Evolutionary conservation across 92 coral and sea anemone species (phyloP).

Genomic region (Porites evermanni): DNA sequence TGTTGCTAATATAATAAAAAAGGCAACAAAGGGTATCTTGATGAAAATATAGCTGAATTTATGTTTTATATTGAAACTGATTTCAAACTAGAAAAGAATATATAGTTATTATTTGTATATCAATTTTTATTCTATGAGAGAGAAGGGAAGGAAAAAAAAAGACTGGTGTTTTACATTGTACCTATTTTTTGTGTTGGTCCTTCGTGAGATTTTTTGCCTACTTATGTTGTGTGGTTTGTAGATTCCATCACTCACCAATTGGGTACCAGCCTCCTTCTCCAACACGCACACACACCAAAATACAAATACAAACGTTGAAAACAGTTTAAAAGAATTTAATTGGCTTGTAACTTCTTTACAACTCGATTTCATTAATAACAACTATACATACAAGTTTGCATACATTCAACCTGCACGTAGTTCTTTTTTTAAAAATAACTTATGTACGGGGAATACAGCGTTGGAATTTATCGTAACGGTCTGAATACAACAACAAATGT

Average conservation of each 20-base stretch:
- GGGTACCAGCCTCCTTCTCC: background rate
- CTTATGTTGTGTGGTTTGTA: too few species aligned
- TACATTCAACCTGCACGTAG: background rate
- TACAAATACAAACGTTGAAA: background rate
- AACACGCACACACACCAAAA: too few species aligned
- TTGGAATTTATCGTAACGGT: background rate
- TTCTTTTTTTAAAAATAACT: constrained; percentile 19
- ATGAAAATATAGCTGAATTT: background rate
- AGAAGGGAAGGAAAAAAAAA: background rate
- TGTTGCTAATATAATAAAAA: too few species aligned
- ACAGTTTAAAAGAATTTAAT: background rate
- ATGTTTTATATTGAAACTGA: background rate
- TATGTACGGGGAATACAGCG: constrained; percentile 25
- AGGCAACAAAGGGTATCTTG: background rate
- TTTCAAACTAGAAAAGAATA: background rate
- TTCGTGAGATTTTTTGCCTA: too few species aligned
- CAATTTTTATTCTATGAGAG: too few species aligned
- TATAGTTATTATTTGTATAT: background rate
- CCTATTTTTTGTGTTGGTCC: background rate
- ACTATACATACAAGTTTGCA: background rate
- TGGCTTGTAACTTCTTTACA: constrained; percentile 29
- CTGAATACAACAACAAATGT: constrained; percentile 25
- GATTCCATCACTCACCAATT: too few species aligned
- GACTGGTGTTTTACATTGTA: background rate
- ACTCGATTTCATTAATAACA: background rate